Conservation (phyloP, 2,888 invertebrate species). For the Glaucopsyche alexis region DNA sequence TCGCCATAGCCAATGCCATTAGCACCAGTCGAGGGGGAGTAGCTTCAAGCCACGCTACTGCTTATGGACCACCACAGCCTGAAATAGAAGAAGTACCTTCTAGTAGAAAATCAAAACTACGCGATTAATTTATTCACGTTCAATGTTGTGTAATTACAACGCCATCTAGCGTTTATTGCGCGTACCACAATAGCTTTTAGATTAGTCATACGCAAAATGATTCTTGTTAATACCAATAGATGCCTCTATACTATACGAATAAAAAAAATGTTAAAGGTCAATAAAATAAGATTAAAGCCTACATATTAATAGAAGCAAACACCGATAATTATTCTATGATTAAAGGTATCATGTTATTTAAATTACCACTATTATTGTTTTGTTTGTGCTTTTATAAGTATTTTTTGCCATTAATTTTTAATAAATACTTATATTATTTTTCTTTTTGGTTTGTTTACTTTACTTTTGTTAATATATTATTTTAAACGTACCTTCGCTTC, state of each 20-base stretch:
- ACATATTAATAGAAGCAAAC: not conserved
- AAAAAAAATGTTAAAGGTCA: not conserved
- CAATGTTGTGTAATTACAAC: conserved; percentile 26
- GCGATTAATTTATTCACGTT: not conserved
- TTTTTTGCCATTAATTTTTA: conserved; percentile 14
- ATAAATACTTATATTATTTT: not conserved
- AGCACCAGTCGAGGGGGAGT: conserved; percentile 86
- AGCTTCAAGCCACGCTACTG: conserved; percentile 86
- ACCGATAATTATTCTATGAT: not conserved
- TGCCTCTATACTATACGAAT: not conserved
- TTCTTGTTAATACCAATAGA: not conserved
- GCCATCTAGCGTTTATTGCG: conserved; percentile 36
- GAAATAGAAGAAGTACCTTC: conserved; percentile 40
- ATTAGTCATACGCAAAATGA: not conserved
- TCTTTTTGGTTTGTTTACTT: not conserved
- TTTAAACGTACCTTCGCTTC: too few species aligned
- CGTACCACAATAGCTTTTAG: not conserved
- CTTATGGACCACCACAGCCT: conserved; percentile 82
- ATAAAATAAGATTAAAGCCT: not conserved
- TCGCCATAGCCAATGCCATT: conserved; percentile 86
- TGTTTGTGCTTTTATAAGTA: conserved; percentile 4
- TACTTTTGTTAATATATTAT: not conserved
- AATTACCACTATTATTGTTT: conserved; percentile 3
- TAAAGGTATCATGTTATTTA: not conserved
- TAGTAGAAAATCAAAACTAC: conserved; percentile 9